phyloP scores from a whole-genome alignment of 2,797 vertebrate genomes.

The Eleutherodactylus coqui region DNA sequence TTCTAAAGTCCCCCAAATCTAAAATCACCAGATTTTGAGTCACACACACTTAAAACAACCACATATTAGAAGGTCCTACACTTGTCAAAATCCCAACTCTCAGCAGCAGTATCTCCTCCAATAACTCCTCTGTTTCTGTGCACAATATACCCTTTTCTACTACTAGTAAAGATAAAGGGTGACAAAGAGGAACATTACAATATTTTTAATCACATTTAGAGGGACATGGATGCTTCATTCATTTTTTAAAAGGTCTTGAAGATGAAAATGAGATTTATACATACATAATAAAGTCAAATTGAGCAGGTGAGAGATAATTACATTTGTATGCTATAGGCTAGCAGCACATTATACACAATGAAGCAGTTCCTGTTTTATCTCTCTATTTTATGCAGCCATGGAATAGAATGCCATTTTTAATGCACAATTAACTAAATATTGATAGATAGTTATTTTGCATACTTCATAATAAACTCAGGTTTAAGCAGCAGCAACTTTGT shows the following conservation, averaged over 20 bases:
- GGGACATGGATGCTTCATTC: background rate
- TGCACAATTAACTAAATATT: constrained; percentile 43
- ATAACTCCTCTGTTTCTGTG: too few species aligned
- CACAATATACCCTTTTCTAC: too few species aligned
- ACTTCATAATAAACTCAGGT: constrained; percentile 15
- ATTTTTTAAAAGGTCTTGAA: constrained; percentile 14
- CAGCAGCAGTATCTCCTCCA: too few species aligned
- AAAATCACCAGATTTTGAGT: too few species aligned
- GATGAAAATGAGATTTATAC: background rate
- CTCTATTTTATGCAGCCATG: constrained; percentile 22
- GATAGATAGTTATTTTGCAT: constrained; percentile 6
- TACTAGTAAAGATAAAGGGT: too few species aligned
- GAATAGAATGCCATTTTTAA: constrained; percentile 25
- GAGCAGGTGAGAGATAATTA: constrained; percentile 40
- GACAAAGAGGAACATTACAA: background rate
- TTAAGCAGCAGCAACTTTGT: constrained; percentile 20
- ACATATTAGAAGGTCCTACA: too few species aligned
- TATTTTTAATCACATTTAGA: constrained; percentile 9
- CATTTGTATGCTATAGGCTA: constrained; percentile 34
- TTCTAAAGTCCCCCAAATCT: too few species aligned
- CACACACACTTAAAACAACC: too few species aligned
- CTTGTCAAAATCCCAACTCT: too few species aligned
- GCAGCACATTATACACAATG: constrained; percentile 21
- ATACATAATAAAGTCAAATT: constrained; percentile 37
- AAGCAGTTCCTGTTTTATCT: constrained; percentile 17